Evolutionary conservation across 2,113 vertebrate genomes (phyloP).

Genomic region (Reinhardtius hippoglossoides): DNA sequence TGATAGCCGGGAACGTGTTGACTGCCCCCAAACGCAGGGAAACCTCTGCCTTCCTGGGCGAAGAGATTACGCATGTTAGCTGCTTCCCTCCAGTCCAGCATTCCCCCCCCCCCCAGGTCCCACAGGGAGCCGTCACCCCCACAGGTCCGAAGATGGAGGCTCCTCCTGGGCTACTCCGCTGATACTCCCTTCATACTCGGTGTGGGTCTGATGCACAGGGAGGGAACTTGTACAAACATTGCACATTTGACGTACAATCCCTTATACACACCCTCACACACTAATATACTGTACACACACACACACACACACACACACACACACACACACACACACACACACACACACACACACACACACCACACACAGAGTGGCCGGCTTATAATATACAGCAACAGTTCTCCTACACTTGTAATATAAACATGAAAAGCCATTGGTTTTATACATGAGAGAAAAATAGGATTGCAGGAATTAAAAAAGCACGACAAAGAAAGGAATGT

Average conservation of each 20-base stretch:
- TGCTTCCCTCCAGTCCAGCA: constrained; percentile 46
- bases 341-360: constrained; percentile 28
- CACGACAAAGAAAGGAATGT: background rate
- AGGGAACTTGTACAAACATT: constrained; percentile 67
- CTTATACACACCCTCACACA: constrained; percentile 26
- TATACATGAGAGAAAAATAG: constrained; percentile 22
- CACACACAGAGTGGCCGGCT: constrained; percentile 28
- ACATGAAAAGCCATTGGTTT: constrained; percentile 32
- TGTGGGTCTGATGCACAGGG: constrained; percentile 40
- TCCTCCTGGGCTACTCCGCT: constrained; percentile 49
- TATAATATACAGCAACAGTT: constrained; percentile 49
- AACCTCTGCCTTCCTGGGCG: constrained; percentile 44
- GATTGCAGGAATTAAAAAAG: constrained; percentile 2
- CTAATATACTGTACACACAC: constrained; percentile 31
- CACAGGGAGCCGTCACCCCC: constrained; percentile 48
- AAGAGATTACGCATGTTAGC: constrained; percentile 63
- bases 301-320: constrained; percentile 21
- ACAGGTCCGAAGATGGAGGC: constrained; percentile 35
- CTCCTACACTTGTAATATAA: constrained; percentile 39
- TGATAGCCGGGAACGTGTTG: constrained; percentile 89
- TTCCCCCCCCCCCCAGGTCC: constrained; percentile 27
- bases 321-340: constrained; percentile 26
- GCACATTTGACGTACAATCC: constrained; percentile 43
- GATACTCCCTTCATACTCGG: constrained; percentile 34
- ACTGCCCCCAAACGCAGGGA: constrained; percentile 72